These are phyloP conservation scores for Poeciliopsis presidionis DNA, from an alignment of 2,797 vertebrate species.

Conservation along the genomic window DNA sequence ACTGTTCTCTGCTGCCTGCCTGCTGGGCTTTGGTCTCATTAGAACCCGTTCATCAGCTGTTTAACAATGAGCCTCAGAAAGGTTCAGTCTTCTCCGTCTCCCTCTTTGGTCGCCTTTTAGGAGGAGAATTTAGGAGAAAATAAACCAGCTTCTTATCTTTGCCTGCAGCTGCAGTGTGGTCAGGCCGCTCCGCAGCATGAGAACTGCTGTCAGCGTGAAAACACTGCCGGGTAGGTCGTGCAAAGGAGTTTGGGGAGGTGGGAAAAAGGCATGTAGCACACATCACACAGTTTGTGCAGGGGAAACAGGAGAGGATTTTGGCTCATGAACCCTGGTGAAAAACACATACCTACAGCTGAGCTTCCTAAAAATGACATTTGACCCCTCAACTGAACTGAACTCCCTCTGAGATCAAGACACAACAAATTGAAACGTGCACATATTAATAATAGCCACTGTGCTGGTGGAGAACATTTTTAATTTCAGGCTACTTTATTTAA, in stretches of 20 bases:
- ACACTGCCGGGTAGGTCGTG: constrained; percentile 48
- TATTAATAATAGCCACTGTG: neutral
- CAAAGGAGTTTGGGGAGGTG: constrained; percentile 36
- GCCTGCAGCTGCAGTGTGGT: constrained; percentile 66
- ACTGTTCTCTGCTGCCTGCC: constrained; percentile 21
- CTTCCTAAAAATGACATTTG: constrained; percentile 29
- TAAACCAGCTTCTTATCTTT: constrained; percentile 72
- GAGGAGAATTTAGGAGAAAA: constrained; percentile 58
- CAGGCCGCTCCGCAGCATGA: constrained; percentile 46
- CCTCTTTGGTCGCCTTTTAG: constrained; percentile 48
- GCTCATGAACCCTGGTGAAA: neutral
- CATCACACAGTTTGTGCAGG: constrained; percentile 17
- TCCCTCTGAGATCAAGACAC: constrained; percentile 22
- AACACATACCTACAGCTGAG: neutral
- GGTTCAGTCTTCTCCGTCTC: constrained; percentile 36
- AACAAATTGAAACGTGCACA: constrained; percentile 12
- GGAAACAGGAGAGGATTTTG: constrained; percentile 12
- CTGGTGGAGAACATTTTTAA: too few species aligned
- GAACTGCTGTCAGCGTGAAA: constrained; percentile 61
- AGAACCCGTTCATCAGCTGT: constrained; percentile 50
- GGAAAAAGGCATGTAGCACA: constrained; percentile 23
- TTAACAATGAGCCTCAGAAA: constrained; percentile 56
- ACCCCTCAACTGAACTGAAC: constrained; percentile 12
- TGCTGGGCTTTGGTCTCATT: constrained; percentile 38
- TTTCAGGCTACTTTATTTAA: too few species aligned